Conservation (phyloP, 2,113 vertebrate genomes). For the Pipra filicauda region DNA sequence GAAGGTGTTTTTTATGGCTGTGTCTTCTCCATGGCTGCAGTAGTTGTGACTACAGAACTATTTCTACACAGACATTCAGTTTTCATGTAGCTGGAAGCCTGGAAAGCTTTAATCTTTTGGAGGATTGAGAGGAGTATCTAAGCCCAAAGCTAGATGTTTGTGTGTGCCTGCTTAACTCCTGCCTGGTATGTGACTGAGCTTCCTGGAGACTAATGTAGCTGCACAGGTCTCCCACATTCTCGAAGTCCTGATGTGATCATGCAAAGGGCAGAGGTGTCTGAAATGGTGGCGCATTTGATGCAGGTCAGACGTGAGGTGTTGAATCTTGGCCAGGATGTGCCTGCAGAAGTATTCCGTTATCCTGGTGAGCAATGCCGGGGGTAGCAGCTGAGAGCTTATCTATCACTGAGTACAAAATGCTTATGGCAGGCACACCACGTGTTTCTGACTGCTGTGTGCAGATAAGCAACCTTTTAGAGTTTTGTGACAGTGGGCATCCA, state of each 20-base stretch:
- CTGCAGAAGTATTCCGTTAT: neutral
- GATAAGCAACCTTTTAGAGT: neutral
- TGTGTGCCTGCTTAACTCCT: neutral
- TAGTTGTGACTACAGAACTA: neutral
- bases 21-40: neutral
- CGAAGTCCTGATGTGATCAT: neutral
- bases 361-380: neutral
- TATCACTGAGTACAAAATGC: neutral
- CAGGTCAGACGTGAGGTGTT: rapidly evolving
- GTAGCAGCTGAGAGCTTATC: neutral
- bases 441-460: neutral
- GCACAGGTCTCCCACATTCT: neutral
- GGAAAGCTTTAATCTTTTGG: neutral
- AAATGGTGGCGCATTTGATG: neutral
- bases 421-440: neutral
- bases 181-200: neutral
- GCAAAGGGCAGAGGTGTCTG: neutral
- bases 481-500: neutral
- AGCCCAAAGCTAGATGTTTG: neutral
- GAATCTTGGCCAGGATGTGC: neutral
- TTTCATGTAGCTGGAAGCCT: neutral
- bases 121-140: neutral
- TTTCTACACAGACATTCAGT: neutral
- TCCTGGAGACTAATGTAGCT: neutral
- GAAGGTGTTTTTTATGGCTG: neutral